Percentiles rank a stretch among this genome's conserved stretches.
Evolutionary conservation across 1,140 invertebrate genomes (phyloP).

Genomic region (Parapsyche elsis): DNA sequence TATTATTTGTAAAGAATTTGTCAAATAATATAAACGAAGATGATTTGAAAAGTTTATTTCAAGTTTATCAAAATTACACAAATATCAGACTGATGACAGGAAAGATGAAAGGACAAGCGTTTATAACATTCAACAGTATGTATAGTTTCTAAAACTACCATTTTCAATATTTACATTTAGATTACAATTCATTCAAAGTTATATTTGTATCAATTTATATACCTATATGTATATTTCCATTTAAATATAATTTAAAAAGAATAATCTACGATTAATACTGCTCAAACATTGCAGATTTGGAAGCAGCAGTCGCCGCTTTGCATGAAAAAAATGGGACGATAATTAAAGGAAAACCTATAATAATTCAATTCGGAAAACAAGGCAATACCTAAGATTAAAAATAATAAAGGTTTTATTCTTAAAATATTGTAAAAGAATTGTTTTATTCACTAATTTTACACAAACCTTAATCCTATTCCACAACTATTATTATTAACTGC

Average conservation of each 20-base stretch:
- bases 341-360: constrained; percentile 60
- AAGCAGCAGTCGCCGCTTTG: constrained; percentile 57
- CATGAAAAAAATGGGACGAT: constrained; percentile 59
- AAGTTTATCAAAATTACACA: constrained; percentile 58
- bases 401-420: neutral
- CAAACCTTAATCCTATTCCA: no score
- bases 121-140: constrained; percentile 68
- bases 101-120: constrained; percentile 71
- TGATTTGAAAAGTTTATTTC: constrained; percentile 65
- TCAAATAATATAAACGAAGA: constrained; percentile 59
- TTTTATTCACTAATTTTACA: no score
- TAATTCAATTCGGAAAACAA: constrained; percentile 58
- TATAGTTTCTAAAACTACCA: constrained; percentile 30
- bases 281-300: constrained; percentile 50
- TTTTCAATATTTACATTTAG: neutral
- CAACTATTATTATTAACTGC: no score
- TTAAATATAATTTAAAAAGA: no score
- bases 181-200: neutral
- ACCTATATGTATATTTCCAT: neutral
- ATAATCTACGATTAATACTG: neutral
- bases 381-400: neutral
- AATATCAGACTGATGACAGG: constrained; percentile 63
- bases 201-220: no score
- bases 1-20: constrained; percentile 70
- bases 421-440: no score